Evolutionary conservation across 2,888 invertebrate genomes (phyloP).

Genomic region (Xiphydria camelus): DNA sequence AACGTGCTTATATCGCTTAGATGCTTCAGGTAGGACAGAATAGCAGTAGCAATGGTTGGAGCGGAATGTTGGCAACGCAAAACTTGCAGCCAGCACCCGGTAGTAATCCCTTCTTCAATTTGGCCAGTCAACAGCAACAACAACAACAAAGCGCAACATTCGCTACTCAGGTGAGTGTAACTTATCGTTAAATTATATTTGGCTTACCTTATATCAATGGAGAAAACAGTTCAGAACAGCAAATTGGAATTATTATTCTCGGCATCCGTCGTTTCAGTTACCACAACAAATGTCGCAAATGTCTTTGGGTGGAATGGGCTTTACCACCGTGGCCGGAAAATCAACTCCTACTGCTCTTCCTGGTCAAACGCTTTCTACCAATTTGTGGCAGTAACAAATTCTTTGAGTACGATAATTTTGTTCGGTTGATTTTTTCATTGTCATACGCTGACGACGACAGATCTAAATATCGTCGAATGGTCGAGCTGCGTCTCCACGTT

Average conservation of each 20-base stretch:
- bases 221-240: not conserved
- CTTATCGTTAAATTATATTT: constrained; percentile 2
- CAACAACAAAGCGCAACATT: constrained; percentile 26
- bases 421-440: constrained; percentile 43
- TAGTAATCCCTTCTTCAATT: constrained; percentile 54
- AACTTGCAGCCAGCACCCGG: constrained; percentile 54
- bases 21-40: constrained; percentile 47
- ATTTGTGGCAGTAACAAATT: constrained; percentile 55
- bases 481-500: not conserved
- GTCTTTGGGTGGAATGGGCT: constrained; percentile 51
- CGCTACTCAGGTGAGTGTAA: constrained; percentile 35
- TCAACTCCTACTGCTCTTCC: constrained; percentile 35
- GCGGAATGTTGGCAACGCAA: constrained; percentile 47
- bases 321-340: constrained; percentile 39
- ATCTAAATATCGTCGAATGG: too few relatives aligned
- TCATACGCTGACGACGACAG: constrained; percentile 31
- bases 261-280: constrained; percentile 49
- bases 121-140: constrained; percentile 40
- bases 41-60: constrained; percentile 50
- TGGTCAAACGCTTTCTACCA: constrained; percentile 53
- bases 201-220: not conserved
- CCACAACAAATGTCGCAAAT: constrained; percentile 62
- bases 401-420: constrained; percentile 30
- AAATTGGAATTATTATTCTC: not conserved
- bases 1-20: too few relatives aligned